Evolutionary conservation across 2,113 vertebrate genomes (phyloP).

Genomic region (Phasianus colchicus): DNA sequence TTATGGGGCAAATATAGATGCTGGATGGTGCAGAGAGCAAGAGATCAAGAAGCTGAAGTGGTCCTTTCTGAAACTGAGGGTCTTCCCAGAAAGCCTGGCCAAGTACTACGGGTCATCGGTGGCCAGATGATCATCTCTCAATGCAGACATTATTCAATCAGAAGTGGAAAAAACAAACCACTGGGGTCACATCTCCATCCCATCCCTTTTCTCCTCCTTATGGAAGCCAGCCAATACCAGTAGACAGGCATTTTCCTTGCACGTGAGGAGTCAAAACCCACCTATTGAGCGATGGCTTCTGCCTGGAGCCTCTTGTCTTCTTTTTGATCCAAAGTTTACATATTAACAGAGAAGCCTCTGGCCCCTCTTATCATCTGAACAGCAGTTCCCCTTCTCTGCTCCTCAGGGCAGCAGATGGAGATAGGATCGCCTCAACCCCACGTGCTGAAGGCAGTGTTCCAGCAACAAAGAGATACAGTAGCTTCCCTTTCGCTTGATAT

Average conservation of each 20-base stretch:
- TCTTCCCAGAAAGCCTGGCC: background rate
- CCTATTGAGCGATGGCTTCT: background rate
- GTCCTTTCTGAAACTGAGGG: background rate
- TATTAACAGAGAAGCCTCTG: background rate
- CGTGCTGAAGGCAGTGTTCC: background rate
- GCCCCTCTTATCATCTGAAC: background rate
- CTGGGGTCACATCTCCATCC: background rate
- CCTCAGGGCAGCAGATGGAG: background rate
- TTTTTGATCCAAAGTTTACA: background rate
- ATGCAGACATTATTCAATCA: background rate
- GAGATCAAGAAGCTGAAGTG: rapidly evolving
- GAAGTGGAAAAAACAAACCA: background rate
- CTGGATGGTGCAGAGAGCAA: background rate
- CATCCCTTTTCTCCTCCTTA: background rate
- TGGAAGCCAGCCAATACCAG: background rate
- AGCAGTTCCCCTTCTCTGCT: background rate
- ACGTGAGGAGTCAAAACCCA: background rate
- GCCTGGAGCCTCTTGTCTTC: background rate
- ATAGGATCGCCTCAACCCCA: background rate
- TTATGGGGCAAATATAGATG: background rate
- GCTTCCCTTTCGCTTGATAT: background rate
- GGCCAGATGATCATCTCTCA: background rate
- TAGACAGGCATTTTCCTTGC: background rate
- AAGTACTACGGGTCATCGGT: background rate
- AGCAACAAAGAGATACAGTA: background rate